Conservation (phyloP, 2,113 vertebrate species). For the Apistogramma diplotaenia region DNA sequence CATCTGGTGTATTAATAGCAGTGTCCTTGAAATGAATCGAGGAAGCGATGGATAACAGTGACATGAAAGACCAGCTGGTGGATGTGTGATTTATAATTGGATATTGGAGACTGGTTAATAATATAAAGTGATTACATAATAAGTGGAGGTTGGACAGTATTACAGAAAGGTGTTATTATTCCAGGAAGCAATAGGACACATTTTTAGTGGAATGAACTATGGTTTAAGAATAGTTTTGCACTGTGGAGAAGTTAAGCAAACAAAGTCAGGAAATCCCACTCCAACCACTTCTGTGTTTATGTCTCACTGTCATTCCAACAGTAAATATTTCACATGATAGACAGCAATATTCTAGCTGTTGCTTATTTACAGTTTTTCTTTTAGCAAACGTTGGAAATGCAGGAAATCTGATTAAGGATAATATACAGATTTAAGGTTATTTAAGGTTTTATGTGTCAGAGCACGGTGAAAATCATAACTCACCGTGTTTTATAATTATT, state of each 20-base stretch:
- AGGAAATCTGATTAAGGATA: background rate
- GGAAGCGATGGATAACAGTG: background rate
- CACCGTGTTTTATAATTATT: too few relatives aligned
- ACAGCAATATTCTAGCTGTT: background rate
- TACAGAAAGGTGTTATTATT: background rate
- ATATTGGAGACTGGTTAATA: background rate
- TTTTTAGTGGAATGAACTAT: background rate
- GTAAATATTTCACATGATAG: background rate
- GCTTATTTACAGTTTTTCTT: background rate
- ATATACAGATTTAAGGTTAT: background rate
- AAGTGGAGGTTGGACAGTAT: background rate
- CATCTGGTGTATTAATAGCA: constrained; percentile 28
- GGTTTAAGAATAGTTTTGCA: background rate
- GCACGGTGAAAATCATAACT: too few relatives aligned
- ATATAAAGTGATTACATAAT: background rate
- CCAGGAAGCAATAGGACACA: background rate
- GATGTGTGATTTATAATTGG: too few relatives aligned
- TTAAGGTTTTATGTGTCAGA: background rate
- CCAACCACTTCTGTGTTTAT: background rate
- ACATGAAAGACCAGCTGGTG: background rate
- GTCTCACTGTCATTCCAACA: background rate
- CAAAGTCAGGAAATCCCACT: background rate
- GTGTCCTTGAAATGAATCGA: constrained; percentile 1
- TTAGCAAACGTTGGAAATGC: background rate
- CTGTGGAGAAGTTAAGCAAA: background rate